A percentile compares a stretch with the other conserved stretches of the same genome.
These are phyloP conservation scores for Zosterops borbonicus DNA, from an alignment of 2,113 vertebrate genomes.

Conservation along the genomic window DNA sequence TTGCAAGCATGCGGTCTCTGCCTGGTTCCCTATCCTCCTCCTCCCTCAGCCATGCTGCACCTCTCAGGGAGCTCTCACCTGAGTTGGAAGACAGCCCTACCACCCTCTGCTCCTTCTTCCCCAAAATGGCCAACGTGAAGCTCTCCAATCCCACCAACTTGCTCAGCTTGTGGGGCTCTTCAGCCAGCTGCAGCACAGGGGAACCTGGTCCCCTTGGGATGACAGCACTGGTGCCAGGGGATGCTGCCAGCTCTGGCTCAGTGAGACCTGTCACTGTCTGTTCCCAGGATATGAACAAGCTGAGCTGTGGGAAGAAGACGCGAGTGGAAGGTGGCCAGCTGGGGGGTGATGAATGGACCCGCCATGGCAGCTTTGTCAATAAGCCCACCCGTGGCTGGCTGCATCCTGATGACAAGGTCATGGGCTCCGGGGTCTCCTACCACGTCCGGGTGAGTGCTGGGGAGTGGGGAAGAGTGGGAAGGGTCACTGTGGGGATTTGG, in stretches of 20 bases:
- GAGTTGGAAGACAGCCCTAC: slow-evolving; percentile 87
- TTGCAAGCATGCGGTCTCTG: slow-evolving; percentile 27
- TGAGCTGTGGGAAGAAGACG: slow-evolving; percentile 91
- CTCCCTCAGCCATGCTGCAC: slow-evolving; percentile 81
- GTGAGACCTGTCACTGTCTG: slow-evolving; percentile 78
- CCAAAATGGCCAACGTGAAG: slow-evolving; percentile 89
- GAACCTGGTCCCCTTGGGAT: neutral
- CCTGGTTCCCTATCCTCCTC: slow-evolving; percentile 84
- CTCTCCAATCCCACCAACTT: slow-evolving; percentile 85
- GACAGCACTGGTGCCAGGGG: neutral
- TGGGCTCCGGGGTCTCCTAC: slow-evolving; percentile 92
- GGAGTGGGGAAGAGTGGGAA: accelerated
- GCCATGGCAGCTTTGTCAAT: slow-evolving; percentile 98
- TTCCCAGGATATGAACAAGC: slow-evolving; percentile 99
- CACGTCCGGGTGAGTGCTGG: slow-evolving; percentile 78
- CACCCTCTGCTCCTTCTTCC: slow-evolving; percentile 95
- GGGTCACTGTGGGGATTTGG: neutral
- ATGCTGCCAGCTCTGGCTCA: slow-evolving; percentile 69
- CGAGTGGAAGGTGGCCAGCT: slow-evolving; percentile 97
- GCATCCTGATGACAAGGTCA: slow-evolving; percentile 92
- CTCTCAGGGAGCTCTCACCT: slow-evolving; percentile 72
- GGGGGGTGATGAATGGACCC: slow-evolving; percentile 96
- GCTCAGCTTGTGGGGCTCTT: slow-evolving; percentile 70
- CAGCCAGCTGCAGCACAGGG: neutral
- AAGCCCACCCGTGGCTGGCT: slow-evolving; percentile 96